Base-by-base conservation (phyloP, 2,888 invertebrate genomes). In the Tethea ocularis region DNA sequence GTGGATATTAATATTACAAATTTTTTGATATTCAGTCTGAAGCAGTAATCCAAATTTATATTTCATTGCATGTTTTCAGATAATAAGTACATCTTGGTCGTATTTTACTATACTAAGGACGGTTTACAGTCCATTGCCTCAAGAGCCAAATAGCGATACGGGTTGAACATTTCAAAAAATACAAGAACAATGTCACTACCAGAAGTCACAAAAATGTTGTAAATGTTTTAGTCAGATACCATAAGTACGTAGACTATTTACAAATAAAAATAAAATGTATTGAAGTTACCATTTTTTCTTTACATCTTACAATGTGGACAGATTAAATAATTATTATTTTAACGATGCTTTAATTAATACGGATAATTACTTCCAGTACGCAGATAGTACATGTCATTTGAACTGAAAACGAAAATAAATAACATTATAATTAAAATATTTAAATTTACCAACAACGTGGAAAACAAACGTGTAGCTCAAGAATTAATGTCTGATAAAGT, bases 1-100 rank as follows among this genome's bases (percentile, higher is more conserved):
- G 72, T 65, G 60, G 17, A 20, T 22, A 22, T 11, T 2, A 10
- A 26, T 5, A 29, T 8, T 29, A 2, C 29, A 0, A 29, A 29
- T 10, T 29, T 8, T 7, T 29, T 29, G 11, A 10, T 2, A 26
- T 26, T 26, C 26, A 26, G 8, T 8, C 6, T 10, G 29, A 29
- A 29, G 29, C 1, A 29, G 11, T 29, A 2, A 8, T 22, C 13
- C 29, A 17, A 10, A 23, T 7, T 57, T 24, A 1, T 52, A 52
- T 29, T 5, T 36, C 11, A 24, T 15, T 52, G 1, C 13, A 26
- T 56, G 10, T 22, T 33, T 38, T 54, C 17, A 41, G 41, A 33
- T 17, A 41, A 26, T 17, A 52, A 24, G 26, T 24, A 52, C 52
- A 15, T 52, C 52, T 24, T 52, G 52, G 52, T 52, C 52, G 24